phyloP scores from a whole-genome alignment of 2,113 vertebrate species.

The Hippopotamus amphibius region DNA sequence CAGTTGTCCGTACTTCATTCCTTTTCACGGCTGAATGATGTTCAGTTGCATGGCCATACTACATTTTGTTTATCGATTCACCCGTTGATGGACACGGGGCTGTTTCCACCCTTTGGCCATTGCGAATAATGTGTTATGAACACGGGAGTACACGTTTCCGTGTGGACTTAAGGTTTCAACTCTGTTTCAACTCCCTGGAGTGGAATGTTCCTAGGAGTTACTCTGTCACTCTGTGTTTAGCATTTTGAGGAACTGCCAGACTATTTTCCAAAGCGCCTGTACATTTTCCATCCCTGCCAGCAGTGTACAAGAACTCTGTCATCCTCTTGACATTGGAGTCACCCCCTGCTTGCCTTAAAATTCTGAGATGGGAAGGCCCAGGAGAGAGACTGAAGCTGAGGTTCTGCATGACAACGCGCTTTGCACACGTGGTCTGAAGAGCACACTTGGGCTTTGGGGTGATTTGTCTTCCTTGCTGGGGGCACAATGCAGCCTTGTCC shows the following conservation, averaged over 20 bases:
- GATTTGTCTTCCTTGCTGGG: neutral
- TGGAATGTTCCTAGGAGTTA: neutral
- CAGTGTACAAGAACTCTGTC: neutral
- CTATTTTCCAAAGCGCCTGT: neutral
- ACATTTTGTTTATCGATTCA: neutral
- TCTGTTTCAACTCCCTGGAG: neutral
- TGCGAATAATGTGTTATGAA: neutral
- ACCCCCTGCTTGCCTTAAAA: neutral
- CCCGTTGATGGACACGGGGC: fast-evolving
- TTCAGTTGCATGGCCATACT: fast-evolving
- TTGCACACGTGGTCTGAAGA: neutral
- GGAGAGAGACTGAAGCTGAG: neutral
- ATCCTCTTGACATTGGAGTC: neutral
- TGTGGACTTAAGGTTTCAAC: neutral
- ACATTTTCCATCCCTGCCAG: neutral
- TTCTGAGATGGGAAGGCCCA: neutral
- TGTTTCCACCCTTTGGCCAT: neutral
- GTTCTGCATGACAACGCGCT: neutral
- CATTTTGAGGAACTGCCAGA: neutral
- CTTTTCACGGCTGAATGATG: neutral
- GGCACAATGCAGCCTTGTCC: neutral
- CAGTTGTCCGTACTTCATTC: neutral
- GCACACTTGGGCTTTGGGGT: neutral
- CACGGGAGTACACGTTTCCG: fast-evolving
- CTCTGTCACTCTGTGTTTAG: neutral